Percentiles rank a stretch among this genome's conserved stretches.
These are phyloP conservation scores for Heliconius ismenius DNA, from an alignment of 2,888 invertebrate species.

Conservation along the genomic window DNA sequence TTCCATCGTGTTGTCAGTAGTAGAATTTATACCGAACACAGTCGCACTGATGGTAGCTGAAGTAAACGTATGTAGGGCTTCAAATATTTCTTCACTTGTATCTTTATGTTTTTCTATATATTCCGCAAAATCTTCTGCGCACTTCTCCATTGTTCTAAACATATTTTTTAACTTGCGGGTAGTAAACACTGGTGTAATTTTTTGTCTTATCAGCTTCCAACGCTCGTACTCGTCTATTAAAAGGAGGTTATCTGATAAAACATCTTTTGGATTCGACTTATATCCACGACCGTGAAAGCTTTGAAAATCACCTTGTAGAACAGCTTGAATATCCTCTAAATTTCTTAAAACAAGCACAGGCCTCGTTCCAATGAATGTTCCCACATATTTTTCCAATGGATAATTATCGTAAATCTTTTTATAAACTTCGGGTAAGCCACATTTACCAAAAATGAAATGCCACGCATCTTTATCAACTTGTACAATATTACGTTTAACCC, in stretches of 20 bases:
- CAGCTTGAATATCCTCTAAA: constrained; percentile 60
- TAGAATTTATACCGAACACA: constrained; percentile 70
- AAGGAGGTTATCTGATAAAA: constrained; percentile 60
- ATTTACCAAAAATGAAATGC: constrained; percentile 55
- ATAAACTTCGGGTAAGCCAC: constrained; percentile 57
- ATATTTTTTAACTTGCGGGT: constrained; percentile 66
- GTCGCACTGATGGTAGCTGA: constrained; percentile 64
- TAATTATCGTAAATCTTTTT: constrained; percentile 58
- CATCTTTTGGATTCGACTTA: constrained; percentile 54
- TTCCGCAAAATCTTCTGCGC: constrained; percentile 59
- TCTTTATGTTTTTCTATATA: constrained; percentile 52
- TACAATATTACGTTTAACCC: constrained; percentile 58
- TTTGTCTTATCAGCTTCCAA: constrained; percentile 68
- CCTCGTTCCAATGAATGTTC: constrained; percentile 52
- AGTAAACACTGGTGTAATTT: constrained; percentile 67
- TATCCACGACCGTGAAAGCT: constrained; percentile 62
- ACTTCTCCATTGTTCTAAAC: constrained; percentile 63
- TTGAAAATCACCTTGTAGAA: constrained; percentile 59
- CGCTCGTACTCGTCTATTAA: constrained; percentile 58
- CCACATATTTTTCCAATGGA: constrained; percentile 52
- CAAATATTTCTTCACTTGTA: constrained; percentile 53
- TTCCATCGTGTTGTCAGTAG: constrained; percentile 60
- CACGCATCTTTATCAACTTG: constrained; percentile 52
- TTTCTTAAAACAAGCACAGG: constrained; percentile 58
- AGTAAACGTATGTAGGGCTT: constrained; percentile 58